phyloP scores from a whole-genome alignment of 2,888 invertebrate species.

The Brachypalpus laphriformis region DNA sequence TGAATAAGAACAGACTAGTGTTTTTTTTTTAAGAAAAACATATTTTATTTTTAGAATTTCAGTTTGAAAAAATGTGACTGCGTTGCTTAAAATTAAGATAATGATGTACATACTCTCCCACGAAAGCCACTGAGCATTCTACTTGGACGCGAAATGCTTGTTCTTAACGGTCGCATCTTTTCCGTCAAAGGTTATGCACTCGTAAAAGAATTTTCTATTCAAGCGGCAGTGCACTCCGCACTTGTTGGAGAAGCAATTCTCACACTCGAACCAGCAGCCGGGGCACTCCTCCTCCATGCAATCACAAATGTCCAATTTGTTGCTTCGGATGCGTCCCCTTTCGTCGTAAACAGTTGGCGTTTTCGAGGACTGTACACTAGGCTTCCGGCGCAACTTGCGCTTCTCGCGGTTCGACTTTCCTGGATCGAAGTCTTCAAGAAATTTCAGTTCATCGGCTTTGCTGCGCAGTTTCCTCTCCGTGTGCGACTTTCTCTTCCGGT shows the following conservation, averaged over 20 bases:
- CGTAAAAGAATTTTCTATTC: constrained; percentile 90
- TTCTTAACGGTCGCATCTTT: constrained; percentile 84
- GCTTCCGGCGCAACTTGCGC: constrained; percentile 87
- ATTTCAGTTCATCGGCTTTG: constrained; percentile 76
- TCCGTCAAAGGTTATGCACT: constrained; percentile 91
- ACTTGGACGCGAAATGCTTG: constrained; percentile 73
- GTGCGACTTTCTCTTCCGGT: constrained; percentile 76
- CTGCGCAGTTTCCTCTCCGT: constrained; percentile 75
- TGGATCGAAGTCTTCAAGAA: constrained; percentile 66
- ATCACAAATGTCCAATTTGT: constrained; percentile 91
- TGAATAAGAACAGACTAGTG: too few relatives aligned
- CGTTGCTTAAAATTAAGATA: not conserved
- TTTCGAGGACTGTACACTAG: constrained; percentile 69
- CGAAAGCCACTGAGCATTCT: not conserved
- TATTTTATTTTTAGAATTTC: not conserved
- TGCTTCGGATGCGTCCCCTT: constrained; percentile 86
- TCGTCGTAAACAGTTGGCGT: constrained; percentile 85
- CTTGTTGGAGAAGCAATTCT: constrained; percentile 88
- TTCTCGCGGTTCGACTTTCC: constrained; percentile 87
- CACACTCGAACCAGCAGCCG: constrained; percentile 93
- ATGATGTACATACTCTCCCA: not conserved
- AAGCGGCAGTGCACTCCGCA: constrained; percentile 92
- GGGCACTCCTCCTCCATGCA: constrained; percentile 90
- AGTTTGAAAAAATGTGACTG: not conserved
- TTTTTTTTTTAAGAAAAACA: not conserved